A percentile compares a stretch with the other conserved stretches of the same genome.
Conservation (phyloP, 1,140 invertebrate species). For the Aphaenogaster floridana region DNA sequence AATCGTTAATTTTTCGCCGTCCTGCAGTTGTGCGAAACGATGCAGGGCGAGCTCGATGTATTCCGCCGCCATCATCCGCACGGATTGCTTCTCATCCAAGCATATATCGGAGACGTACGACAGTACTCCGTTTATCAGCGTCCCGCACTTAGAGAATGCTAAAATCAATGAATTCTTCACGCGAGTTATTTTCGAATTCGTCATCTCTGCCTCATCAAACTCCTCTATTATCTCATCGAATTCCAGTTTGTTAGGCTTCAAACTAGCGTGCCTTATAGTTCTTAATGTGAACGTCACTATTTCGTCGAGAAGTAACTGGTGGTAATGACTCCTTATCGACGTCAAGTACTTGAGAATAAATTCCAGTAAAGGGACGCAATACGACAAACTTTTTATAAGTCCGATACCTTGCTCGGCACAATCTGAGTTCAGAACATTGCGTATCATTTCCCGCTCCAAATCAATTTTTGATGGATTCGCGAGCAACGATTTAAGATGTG, state of each 20-base stretch:
- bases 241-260: slow-evolving; percentile 13
- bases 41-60: slow-evolving; percentile 56
- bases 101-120: slow-evolving; percentile 20
- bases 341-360: slow-evolving; percentile 57
- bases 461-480: not conserved
- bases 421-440: slow-evolving; percentile 64
- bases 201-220: slow-evolving; percentile 16
- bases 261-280: slow-evolving; percentile 46
- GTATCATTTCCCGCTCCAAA: slow-evolving; percentile 48
- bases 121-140: slow-evolving; percentile 35
- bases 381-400: slow-evolving; percentile 69
- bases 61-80: slow-evolving; percentile 51
- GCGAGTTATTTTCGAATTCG: slow-evolving; percentile 3
- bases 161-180: slow-evolving; percentile 56
- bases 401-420: slow-evolving; percentile 66
- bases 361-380: slow-evolving; percentile 29
- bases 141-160: slow-evolving; percentile 50
- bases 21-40: slow-evolving; percentile 54
- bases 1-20: slow-evolving; percentile 36
- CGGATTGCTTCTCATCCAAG: slow-evolving; percentile 34
- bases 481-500: slow-evolving; percentile 16
- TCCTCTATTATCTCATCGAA: slow-evolving; percentile 21
- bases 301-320: slow-evolving; percentile 47
- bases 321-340: not conserved
- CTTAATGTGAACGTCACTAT: slow-evolving; percentile 62